A percentile compares a stretch with the other conserved stretches of the same genome.
Evolutionary conservation across 2,113 vertebrate species (phyloP).

Genomic region (Hylia prasina): DNA sequence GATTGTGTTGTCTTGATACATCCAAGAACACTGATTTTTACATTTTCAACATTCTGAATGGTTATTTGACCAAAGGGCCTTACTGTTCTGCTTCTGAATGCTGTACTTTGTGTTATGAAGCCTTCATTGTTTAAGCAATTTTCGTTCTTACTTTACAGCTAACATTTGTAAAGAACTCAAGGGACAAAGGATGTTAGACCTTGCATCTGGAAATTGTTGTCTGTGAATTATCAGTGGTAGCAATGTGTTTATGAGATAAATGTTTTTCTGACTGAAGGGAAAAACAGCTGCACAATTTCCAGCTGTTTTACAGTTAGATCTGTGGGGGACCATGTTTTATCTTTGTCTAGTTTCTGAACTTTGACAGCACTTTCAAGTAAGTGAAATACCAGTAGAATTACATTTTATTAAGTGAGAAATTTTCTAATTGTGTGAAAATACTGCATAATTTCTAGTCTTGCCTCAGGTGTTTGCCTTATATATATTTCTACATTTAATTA

Average conservation of each 20-base stretch:
- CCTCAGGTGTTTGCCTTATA: neutral
- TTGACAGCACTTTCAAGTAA: neutral
- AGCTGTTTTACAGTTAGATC: neutral
- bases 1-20: neutral
- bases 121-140: neutral
- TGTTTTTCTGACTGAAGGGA: neutral
- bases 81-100: neutral
- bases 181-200: neutral
- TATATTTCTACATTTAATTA: neutral
- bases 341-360: neutral
- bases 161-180: neutral
- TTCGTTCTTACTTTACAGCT: neutral
- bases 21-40: neutral
- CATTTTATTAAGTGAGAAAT: neutral
- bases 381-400: neutral
- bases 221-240: neutral
- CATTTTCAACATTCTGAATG: neutral
- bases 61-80: neutral
- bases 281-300: neutral
- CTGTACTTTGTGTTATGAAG: neutral
- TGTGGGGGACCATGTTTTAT: neutral
- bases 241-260: neutral
- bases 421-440: neutral
- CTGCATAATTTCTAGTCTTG: neutral
- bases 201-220: neutral